Base-by-base conservation (phyloP, 1,140 invertebrate genomes). In the Hycleus cichorii region DNA sequence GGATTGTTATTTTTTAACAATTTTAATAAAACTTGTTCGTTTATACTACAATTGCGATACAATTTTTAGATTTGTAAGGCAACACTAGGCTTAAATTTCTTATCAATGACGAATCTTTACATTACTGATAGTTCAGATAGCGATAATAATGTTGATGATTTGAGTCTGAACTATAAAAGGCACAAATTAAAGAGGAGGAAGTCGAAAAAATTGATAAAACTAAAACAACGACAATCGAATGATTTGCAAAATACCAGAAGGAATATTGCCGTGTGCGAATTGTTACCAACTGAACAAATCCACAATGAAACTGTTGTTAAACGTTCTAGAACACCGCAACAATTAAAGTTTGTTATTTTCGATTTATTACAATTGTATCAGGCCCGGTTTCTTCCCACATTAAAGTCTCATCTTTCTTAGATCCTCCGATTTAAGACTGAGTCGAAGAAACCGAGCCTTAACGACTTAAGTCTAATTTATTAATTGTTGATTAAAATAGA, bases 31-130 rank as follows among this genome's bases (percentile, higher is more conserved):
- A 42, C 40, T 4, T n/a, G 9, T 42, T 18, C 18, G 18, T 18
- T 18, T 18, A 12, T 12, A 12, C 1, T 12, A 18, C 18, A 18
- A 42, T 42, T 10, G 9, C 27, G 5, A 7, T 9, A 12, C 39
- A 47, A 12, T 60, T 70, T 64, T 24, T 53, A 72, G 71, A 67
- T 72, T 24, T 70, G 65, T 42, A 71, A 71, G 58, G 64, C 71
- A 24, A 70, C 62, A 46, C 46, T 72, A 47, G 69, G 65, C 40
- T 47, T 71, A 32, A 2, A 7, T 4, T 64, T 64, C 7, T 42
- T 71, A 6, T 65, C 63, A 26, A 63, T 12, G 64, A 65, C 61
- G 64, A 70, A 56, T 46, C 54, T 4, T 57, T 67, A 58, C 45
- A 60, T 47, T 53, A 64, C 64, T 12, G 64, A 66, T 42, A 60